Percentiles rank a stretch among this genome's conserved stretches.
Evolutionary conservation across 2,113 vertebrate species (phyloP).

Genomic region (Morone saxatilis): DNA sequence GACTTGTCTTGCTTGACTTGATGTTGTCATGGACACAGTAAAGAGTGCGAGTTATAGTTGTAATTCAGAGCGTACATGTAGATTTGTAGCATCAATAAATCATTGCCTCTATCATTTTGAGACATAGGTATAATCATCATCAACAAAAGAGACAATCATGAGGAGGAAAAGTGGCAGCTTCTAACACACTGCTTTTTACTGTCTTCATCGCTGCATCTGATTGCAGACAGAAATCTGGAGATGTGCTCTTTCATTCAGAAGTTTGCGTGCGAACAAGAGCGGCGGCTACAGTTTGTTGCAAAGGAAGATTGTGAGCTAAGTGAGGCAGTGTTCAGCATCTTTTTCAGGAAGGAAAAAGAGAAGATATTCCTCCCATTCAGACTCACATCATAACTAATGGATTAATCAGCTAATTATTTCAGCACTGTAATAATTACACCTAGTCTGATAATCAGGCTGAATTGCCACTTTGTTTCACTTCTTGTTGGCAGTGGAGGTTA

Average conservation of each 20-base stretch:
- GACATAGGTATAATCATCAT: neutral
- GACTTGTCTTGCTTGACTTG: neutral
- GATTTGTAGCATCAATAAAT: neutral
- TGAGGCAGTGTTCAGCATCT: neutral
- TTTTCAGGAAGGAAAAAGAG: neutral
- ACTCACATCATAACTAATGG: neutral
- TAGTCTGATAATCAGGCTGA: neutral
- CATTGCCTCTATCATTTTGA: neutral
- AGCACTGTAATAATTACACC: neutral
- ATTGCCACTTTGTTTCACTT: neutral
- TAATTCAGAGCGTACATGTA: neutral
- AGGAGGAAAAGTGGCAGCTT: neutral
- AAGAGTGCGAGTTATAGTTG: neutral
- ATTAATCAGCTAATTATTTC: neutral
- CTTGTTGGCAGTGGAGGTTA: neutral
- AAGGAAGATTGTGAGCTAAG: neutral
- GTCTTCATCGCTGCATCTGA: neutral
- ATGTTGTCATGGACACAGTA: conserved; percentile 59
- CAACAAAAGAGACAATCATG: neutral
- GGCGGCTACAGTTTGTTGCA: neutral
- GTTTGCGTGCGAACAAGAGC: neutral
- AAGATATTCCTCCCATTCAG: neutral
- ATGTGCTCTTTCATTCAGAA: neutral
- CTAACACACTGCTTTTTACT: too few relatives aligned
- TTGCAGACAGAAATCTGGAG: neutral